phyloP scores from a whole-genome alignment of 2,888 invertebrate genomes.

The Orthonychiurus folsomi region DNA sequence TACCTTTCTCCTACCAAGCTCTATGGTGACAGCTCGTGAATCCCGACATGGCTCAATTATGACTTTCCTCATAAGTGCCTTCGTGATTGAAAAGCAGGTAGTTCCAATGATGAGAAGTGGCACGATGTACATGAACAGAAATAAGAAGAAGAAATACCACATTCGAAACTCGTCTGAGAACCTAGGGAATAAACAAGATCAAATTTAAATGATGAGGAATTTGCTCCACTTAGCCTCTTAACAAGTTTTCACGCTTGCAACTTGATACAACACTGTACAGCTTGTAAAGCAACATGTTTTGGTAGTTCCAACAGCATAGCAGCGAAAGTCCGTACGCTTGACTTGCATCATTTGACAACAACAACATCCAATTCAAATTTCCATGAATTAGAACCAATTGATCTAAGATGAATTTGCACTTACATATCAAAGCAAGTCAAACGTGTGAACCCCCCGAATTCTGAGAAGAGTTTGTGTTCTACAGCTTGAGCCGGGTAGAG shows the following conservation, averaged over 20 bases:
- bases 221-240: too few relatives aligned
- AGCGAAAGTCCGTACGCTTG: too few relatives aligned
- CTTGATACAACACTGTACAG: too few relatives aligned
- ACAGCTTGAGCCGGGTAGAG: constrained; percentile 40
- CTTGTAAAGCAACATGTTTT: too few relatives aligned
- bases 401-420: constrained; percentile 13
- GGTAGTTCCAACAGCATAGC: too few relatives aligned
- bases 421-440: constrained; percentile 44
- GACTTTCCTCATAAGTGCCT: constrained; percentile 41
- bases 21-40: constrained; percentile 32
- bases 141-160: constrained; percentile 45
- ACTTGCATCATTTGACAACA: too few relatives aligned
- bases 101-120: constrained; percentile 44
- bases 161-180: constrained; percentile 44
- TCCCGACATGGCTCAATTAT: constrained; percentile 40
- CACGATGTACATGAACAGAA: constrained; percentile 44
- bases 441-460: constrained; percentile 44
- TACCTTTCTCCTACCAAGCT: constrained; percentile 43
- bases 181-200: constrained; percentile 22
- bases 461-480: constrained; percentile 42
- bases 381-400: neutral
- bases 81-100: constrained; percentile 42
- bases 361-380: neutral
- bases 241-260: too few relatives aligned
- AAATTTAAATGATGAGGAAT: too few relatives aligned